These are phyloP conservation scores for Cyphomyrmex costatus DNA, from an alignment of 1,140 invertebrate species.

Conservation along the genomic window DNA sequence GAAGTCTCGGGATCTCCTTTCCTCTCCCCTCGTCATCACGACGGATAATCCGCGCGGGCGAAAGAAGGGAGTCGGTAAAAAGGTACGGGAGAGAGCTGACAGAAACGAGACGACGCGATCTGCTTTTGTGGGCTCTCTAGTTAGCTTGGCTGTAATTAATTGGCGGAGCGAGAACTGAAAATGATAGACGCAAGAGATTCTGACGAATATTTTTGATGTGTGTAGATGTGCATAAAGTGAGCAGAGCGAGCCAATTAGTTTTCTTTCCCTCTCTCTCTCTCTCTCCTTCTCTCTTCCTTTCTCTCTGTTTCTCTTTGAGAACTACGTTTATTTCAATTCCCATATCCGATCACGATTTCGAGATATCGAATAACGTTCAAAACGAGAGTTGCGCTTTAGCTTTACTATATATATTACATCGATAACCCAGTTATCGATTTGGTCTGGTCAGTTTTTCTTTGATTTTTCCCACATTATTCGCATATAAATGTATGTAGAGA, in stretches of 20 bases:
- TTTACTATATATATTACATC: not conserved
- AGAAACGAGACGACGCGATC: conserved; percentile 57
- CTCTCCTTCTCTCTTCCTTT: not conserved
- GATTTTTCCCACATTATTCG: conserved; percentile 2
- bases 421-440: conserved; percentile 13
- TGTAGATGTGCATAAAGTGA: conserved; percentile 24
- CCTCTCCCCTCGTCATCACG: conserved; percentile 8
- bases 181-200: conserved; percentile 60
- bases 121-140: conserved; percentile 66
- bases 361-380: conserved; percentile 26
- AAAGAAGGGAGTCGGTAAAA: conserved; percentile 26
- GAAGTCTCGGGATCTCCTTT: conserved; percentile 35
- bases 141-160: conserved; percentile 64
- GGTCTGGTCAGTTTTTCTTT: conserved; percentile 6
- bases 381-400: not conserved
- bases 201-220: conserved; percentile 24
- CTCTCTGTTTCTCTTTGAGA: not conserved
- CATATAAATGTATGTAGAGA: not conserved
- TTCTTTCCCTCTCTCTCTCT: not conserved
- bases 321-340: conserved; percentile 12
- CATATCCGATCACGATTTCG: not conserved
- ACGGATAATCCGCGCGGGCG: conserved; percentile 65
- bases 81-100: conserved; percentile 10
- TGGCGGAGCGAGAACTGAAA: conserved; percentile 67
- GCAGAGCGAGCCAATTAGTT: conserved; percentile 31